These are phyloP conservation scores for Isichthys henryi DNA, from an alignment of 2,113 vertebrate species.

Conservation along the genomic window DNA sequence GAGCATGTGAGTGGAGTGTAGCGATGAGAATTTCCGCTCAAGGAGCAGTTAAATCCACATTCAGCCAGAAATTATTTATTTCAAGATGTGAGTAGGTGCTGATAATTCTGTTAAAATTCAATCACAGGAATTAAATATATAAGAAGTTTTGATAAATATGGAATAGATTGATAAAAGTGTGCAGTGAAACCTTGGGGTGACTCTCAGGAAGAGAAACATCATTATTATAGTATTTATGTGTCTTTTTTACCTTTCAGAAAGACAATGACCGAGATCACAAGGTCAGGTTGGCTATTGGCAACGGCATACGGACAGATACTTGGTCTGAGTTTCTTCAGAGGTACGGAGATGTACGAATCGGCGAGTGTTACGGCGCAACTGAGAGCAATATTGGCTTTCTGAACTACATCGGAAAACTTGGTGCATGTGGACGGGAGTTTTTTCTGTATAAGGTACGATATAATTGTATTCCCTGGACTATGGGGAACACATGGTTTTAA, in stretches of 20 bases:
- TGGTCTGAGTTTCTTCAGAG: constrained; percentile 72
- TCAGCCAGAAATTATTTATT: too few relatives aligned
- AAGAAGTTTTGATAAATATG: too few relatives aligned
- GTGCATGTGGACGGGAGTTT: constrained; percentile 66
- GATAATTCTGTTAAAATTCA: too few relatives aligned
- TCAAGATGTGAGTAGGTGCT: too few relatives aligned
- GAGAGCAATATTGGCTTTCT: constrained; percentile 74
- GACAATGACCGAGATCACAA: constrained; percentile 63
- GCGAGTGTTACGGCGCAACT: constrained; percentile 74
- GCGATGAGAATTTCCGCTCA: too few relatives aligned
- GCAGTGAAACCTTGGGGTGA: too few relatives aligned
- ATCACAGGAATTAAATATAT: too few relatives aligned
- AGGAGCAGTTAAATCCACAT: too few relatives aligned
- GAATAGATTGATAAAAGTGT: too few relatives aligned
- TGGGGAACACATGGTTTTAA: not conserved
- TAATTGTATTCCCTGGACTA: not conserved
- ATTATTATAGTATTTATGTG: not conserved
- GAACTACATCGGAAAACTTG: constrained; percentile 71
- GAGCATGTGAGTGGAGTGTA: constrained; percentile 24
- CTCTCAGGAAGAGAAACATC: not conserved
- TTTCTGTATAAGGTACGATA: constrained; percentile 55
- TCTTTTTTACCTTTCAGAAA: constrained; percentile 44
- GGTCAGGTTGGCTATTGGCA: constrained; percentile 70
- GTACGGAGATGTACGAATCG: constrained; percentile 68
- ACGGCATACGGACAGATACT: constrained; percentile 63